Evolutionary conservation across 2,797 vertebrate genomes (phyloP).

Genomic region (Danio kyathit): DNA sequence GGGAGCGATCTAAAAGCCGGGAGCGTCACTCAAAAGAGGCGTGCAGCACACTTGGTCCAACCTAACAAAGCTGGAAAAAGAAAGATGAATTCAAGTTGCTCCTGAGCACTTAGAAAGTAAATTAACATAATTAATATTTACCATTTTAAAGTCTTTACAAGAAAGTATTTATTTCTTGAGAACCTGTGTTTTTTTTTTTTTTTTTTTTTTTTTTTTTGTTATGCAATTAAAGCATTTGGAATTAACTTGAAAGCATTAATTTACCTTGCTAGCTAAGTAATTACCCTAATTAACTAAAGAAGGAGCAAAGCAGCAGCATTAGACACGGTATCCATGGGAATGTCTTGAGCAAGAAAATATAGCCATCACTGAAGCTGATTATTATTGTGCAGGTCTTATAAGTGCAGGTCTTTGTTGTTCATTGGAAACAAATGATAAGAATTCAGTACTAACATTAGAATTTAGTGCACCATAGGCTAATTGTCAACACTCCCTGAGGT

Average conservation of each 20-base stretch:
- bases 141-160: slow-evolving; percentile 14
- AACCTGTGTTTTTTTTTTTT: background rate
- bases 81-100: background rate
- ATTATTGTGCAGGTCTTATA: slow-evolving; percentile 13
- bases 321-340: background rate
- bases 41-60: too few relatives aligned
- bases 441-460: background rate
- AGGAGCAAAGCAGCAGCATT: background rate
- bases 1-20: too few relatives aligned
- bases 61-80: too few relatives aligned
- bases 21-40: too few relatives aligned
- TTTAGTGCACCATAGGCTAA: background rate
- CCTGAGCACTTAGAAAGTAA: background rate
- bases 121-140: background rate
- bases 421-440: background rate
- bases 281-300: slow-evolving; percentile 23
- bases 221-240: background rate
- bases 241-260: slow-evolving; percentile 10
- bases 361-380: background rate
- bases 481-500: background rate
- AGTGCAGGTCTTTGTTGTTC: background rate
- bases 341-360: slow-evolving; percentile 16
- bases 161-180: background rate
- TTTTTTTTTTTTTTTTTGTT: too few relatives aligned
- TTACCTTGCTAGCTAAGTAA: slow-evolving; percentile 16